Conservation (phyloP, 2,888 invertebrate species). For the Drosophila flavopinicola region DNA sequence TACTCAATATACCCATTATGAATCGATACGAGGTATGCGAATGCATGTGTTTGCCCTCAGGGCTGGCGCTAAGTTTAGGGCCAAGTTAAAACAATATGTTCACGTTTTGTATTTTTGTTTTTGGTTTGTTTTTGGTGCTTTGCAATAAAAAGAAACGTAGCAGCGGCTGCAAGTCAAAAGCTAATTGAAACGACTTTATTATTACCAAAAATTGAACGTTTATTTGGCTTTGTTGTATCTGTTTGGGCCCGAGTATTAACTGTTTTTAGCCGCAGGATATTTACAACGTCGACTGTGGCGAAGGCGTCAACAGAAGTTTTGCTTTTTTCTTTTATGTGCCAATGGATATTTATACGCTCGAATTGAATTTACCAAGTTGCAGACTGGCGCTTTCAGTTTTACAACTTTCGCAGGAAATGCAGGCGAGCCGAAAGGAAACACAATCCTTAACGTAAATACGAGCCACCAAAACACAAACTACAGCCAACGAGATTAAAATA, state of each 20-base stretch:
- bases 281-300: slow-evolving; percentile 22
- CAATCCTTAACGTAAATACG: slow-evolving; percentile 61
- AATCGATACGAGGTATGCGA: background rate
- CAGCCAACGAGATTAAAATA: slow-evolving; percentile 23
- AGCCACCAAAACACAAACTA: slow-evolving; percentile 8
- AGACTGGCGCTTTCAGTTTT: slow-evolving; percentile 49
- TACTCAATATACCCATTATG: background rate
- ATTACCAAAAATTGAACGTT: slow-evolving; percentile 55
- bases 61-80: slow-evolving; percentile 65
- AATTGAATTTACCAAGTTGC: slow-evolving; percentile 50
- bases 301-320: slow-evolving; percentile 71
- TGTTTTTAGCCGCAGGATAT: slow-evolving; percentile 44
- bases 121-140: slow-evolving; percentile 4
- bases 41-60: slow-evolving; percentile 28
- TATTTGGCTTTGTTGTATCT: slow-evolving; percentile 1
- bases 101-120: slow-evolving; percentile 2
- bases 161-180: slow-evolving; percentile 45
- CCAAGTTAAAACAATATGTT: slow-evolving; percentile 25
- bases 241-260: background rate
- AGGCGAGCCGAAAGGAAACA: slow-evolving; percentile 56
- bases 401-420: slow-evolving; percentile 76
- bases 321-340: slow-evolving; percentile 59
- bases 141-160: slow-evolving; percentile 32
- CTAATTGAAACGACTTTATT: slow-evolving; percentile 78
- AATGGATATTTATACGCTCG: slow-evolving; percentile 60